A percentile compares a stretch with the other conserved stretches of the same genome.
phyloP scores from a whole-genome alignment of 2,888 invertebrate genomes.

The Aelia acuminata region DNA sequence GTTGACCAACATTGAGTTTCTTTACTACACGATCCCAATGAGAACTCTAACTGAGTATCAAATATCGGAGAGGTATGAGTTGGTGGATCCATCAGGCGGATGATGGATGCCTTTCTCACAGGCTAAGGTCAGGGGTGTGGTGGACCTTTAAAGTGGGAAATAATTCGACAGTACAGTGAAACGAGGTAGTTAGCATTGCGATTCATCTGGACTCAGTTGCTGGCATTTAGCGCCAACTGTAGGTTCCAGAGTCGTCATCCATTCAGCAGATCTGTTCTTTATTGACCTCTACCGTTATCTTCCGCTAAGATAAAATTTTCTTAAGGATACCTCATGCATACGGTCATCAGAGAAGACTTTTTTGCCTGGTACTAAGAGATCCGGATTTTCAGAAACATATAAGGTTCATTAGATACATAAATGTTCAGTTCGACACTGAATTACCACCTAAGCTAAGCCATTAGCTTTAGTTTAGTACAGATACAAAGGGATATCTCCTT shows the following conservation, averaged over 20 bases:
- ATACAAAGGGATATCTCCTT: background rate
- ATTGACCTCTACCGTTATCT: background rate
- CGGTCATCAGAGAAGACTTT: background rate
- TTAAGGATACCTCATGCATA: background rate
- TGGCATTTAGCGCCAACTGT: slow-evolving; percentile 18
- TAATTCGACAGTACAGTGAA: slow-evolving; percentile 42
- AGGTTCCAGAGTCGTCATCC: background rate
- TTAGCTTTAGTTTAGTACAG: too few relatives aligned
- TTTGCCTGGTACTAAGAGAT: background rate
- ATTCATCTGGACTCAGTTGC: background rate
- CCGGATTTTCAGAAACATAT: too few relatives aligned
- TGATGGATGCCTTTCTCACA: slow-evolving; percentile 33
- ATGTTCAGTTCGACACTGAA: too few relatives aligned
- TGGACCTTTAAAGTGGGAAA: slow-evolving; percentile 27
- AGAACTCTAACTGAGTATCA: background rate
- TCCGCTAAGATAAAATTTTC: background rate
- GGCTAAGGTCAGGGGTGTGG: slow-evolving; percentile 33
- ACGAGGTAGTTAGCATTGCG: slow-evolving; percentile 40
- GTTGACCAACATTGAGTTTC: background rate
- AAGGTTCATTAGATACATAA: too few relatives aligned
- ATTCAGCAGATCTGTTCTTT: background rate
- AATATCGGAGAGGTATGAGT: background rate
- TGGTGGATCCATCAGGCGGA: slow-evolving; percentile 8
- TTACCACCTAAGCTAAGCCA: too few relatives aligned
- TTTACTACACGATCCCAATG: background rate